phyloP scores from a whole-genome alignment of 2,888 invertebrate genomes.

The Ormia ochracea region DNA sequence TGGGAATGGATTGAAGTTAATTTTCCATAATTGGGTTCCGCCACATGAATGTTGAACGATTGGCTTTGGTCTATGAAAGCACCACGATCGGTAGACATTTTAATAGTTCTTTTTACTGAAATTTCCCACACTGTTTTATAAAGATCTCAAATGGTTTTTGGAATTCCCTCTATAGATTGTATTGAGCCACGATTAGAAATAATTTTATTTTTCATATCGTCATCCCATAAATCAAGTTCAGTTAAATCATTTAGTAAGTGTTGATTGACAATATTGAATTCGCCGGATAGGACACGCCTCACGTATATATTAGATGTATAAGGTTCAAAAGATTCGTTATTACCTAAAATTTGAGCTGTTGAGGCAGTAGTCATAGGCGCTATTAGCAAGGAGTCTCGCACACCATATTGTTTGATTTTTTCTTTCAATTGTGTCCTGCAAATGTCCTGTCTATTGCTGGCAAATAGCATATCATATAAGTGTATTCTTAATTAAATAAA shows the following conservation, averaged over 20 bases:
- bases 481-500: too few species aligned
- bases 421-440: conserved; percentile 88
- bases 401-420: conserved; percentile 91
- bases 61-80: conserved; percentile 99
- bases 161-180: conserved; percentile 90
- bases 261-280: conserved; percentile 97
- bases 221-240: conserved; percentile 93
- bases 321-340: conserved; percentile 98
- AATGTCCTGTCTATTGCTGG: too few species aligned
- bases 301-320: conserved; percentile 98
- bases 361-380: conserved; percentile 99
- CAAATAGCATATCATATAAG: too few species aligned
- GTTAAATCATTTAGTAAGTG: conserved; percentile 95
- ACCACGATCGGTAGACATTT: conserved; percentile 98
- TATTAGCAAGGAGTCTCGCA: conserved; percentile 93
- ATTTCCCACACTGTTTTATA: conserved; percentile 99
- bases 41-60: conserved; percentile 97
- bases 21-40: conserved; percentile 94
- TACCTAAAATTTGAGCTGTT: conserved; percentile 98
- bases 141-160: conserved; percentile 88
- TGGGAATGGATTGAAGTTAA: conserved; percentile 99
- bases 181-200: conserved; percentile 95
- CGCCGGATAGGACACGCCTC: conserved; percentile 94
- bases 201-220: conserved; percentile 95
- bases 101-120: conserved; percentile 91